Evolutionary conservation across 2,888 invertebrate genomes (phyloP).

Genomic region (Pandemis corylana): DNA sequence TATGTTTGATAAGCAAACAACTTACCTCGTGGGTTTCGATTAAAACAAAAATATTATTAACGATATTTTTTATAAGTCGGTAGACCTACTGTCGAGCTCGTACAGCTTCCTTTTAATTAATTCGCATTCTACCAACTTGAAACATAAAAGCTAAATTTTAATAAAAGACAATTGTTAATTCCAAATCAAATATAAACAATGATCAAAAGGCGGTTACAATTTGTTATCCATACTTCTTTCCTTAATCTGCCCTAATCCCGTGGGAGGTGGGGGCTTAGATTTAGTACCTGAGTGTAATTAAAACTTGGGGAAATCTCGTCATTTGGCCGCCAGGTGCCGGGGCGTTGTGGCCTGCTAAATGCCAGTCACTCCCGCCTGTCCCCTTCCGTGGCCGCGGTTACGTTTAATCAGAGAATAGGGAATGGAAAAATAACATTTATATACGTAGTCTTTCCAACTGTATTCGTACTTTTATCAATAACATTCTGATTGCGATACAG

Average conservation of each 20-base stretch:
- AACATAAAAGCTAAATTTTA: conserved; percentile 5
- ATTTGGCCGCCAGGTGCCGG: conserved; percentile 46
- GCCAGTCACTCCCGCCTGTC: conserved; percentile 20
- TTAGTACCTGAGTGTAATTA: conserved; percentile 64
- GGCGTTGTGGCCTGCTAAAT: conserved; percentile 38
- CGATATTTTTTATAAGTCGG: too few species aligned
- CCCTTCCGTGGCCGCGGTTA: neutral
- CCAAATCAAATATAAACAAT: conserved; percentile 46
- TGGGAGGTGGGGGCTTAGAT: conserved; percentile 50
- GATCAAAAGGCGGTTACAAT: conserved; percentile 51
- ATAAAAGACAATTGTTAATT: conserved; percentile 25
- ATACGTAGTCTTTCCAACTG: too few species aligned
- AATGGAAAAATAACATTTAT: neutral
- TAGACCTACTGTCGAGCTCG: neutral
- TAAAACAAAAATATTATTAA: too few species aligned
- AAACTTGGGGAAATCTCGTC: conserved; percentile 55
- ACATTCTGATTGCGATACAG: too few species aligned
- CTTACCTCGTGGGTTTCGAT: too few species aligned
- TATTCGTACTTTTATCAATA: too few species aligned
- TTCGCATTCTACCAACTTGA: neutral
- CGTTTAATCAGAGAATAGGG: neutral
- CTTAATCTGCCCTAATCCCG: conserved; percentile 50
- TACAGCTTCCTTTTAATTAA: neutral
- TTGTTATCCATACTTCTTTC: conserved; percentile 52
- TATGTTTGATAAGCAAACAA: too few species aligned